Evolutionary conservation across 1,140 invertebrate species (phyloP).

Genomic region (Drosophila yakuba): DNA sequence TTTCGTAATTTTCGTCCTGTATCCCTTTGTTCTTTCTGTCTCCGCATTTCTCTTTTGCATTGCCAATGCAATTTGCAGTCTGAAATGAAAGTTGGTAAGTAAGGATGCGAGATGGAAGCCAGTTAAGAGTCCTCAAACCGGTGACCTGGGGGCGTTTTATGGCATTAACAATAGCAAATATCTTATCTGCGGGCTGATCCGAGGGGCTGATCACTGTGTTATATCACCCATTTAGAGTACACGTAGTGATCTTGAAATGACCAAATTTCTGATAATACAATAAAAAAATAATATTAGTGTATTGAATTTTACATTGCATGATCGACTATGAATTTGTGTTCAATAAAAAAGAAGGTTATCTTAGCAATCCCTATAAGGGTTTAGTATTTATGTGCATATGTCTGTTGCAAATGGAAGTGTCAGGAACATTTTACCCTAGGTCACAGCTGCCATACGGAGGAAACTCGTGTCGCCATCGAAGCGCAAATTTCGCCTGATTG

Average conservation of each 20-base stretch:
- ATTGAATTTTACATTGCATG: too few relatives aligned
- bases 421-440: slow-evolving; percentile 6
- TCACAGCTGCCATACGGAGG: not conserved
- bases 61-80: slow-evolving; percentile 63
- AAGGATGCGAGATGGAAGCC: not conserved
- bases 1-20: slow-evolving; percentile 21
- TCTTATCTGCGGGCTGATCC: not conserved
- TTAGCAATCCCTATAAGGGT: too few relatives aligned
- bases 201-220: too few relatives aligned
- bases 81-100: slow-evolving; percentile 53
- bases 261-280: too few relatives aligned
- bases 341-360: too few relatives aligned
- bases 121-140: not conserved
- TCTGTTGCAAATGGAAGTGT: too few relatives aligned
- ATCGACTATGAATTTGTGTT: not conserved
- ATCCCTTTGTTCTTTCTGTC: not conserved
- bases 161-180: not conserved
- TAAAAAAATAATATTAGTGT: too few relatives aligned
- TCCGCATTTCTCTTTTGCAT: slow-evolving; percentile 8
- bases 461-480: slow-evolving; percentile 6
- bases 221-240: too few relatives aligned
- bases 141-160: not conserved
- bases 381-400: not conserved
- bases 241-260: too few relatives aligned
- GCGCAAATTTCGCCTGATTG: slow-evolving; percentile 45